Evolutionary conservation across 1,140 invertebrate genomes (phyloP).

Genomic region (Drosophila tsacasi): DNA sequence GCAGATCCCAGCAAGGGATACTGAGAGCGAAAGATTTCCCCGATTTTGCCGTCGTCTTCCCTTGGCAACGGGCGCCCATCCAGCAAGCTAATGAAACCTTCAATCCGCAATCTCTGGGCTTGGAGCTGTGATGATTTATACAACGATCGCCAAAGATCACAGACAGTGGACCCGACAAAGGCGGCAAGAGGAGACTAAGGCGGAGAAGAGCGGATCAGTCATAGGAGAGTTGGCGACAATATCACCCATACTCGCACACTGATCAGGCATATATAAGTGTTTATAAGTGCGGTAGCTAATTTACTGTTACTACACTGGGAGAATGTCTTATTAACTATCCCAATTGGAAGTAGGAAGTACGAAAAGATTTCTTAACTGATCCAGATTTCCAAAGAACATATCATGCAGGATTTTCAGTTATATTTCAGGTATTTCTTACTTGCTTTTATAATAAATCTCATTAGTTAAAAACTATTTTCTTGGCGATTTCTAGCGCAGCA

Average conservation of each 20-base stretch:
- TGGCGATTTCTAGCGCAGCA: neutral
- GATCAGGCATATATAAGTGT: slow-evolving; percentile 17
- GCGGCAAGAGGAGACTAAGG: neutral
- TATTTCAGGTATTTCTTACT: too few relatives aligned
- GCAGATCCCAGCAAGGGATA: slow-evolving; percentile 4
- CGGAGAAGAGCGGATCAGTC: slow-evolving; percentile 1
- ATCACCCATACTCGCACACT: slow-evolving; percentile 31
- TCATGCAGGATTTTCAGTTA: neutral
- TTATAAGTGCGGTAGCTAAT: slow-evolving; percentile 26
- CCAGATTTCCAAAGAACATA: neutral
- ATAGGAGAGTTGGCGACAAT: slow-evolving; percentile 33
- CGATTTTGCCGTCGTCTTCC: neutral
- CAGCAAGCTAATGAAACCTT: slow-evolving; percentile 28
- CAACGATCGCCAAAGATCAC: slow-evolving; percentile 51
- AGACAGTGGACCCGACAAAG: slow-evolving; percentile 14
- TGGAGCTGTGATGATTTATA: slow-evolving; percentile 62
- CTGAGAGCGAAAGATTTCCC: slow-evolving; percentile 6
- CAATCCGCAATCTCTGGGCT: slow-evolving; percentile 26
- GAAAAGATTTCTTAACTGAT: neutral
- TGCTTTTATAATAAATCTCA: neutral
- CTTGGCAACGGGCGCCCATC: slow-evolving; percentile 41
- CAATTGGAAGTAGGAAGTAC: neutral
- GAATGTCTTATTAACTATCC: neutral
- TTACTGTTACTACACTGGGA: slow-evolving; percentile 36
- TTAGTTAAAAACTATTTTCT: neutral